phyloP scores from a whole-genome alignment of 2,113 vertebrate species.

The Columba livia region DNA sequence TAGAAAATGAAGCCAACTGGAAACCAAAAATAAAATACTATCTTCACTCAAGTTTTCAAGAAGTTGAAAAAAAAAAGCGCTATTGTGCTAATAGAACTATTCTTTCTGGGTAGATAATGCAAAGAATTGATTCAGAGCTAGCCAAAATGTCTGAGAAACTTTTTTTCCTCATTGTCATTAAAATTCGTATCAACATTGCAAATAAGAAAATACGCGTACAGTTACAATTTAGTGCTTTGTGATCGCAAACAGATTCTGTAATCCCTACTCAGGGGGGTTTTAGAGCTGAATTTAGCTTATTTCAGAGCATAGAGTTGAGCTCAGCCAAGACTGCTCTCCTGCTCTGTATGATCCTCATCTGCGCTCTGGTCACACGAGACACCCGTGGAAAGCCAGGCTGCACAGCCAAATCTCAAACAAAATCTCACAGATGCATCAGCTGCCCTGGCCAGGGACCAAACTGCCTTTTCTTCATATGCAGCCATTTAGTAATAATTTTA shows the following conservation, averaged over 20 bases:
- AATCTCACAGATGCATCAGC: conserved; percentile 14
- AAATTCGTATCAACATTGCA: conserved; percentile 42
- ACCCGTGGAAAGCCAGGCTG: neutral
- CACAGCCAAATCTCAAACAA: neutral
- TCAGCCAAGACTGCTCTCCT: conserved; percentile 21
- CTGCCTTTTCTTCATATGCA: neutral
- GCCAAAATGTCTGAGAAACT: conserved; percentile 22
- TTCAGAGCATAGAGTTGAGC: conserved; percentile 2
- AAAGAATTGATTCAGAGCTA: conserved; percentile 38
- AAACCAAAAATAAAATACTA: conserved; percentile 30
- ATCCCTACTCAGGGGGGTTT: conserved; percentile 40
- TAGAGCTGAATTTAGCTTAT: conserved; percentile 45
- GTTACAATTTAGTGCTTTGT: conserved; percentile 46
- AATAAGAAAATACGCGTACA: conserved; percentile 54
- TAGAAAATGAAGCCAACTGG: neutral
- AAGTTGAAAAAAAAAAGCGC: neutral
- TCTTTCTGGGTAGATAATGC: conserved; percentile 36
- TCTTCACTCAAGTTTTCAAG: neutral
- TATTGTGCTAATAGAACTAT: conserved; percentile 19
- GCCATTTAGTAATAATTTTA: conserved; percentile 22
- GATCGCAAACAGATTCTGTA: conserved; percentile 56
- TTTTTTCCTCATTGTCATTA: neutral
- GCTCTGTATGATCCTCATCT: neutral
- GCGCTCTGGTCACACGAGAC: neutral
- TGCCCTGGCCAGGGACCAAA: conserved; percentile 30